These are phyloP conservation scores for Electrona antarctica DNA, from an alignment of 2,113 vertebrate genomes.

Conservation along the genomic window DNA sequence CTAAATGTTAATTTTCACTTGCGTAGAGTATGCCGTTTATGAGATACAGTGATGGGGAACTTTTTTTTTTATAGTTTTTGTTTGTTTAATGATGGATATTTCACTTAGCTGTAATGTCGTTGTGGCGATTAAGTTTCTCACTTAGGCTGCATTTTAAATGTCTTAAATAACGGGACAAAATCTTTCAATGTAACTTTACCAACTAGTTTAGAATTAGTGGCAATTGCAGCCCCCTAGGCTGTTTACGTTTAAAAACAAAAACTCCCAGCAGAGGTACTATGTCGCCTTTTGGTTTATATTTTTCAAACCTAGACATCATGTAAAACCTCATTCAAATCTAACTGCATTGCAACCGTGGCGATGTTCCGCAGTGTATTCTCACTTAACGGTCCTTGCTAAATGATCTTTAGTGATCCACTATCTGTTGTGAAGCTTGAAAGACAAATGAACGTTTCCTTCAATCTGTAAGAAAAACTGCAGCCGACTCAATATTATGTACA, in stretches of 20 bases:
- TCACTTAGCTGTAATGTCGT: constrained; percentile 56
- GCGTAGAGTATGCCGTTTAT: constrained; percentile 25
- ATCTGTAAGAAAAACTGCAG: constrained; percentile 82
- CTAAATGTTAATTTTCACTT: constrained; percentile 61
- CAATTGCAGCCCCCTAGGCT: constrained; percentile 32
- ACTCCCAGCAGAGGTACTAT: constrained; percentile 5
- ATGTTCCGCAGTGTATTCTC: constrained; percentile 25
- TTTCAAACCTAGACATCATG: constrained; percentile 42
- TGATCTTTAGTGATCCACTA: constrained; percentile 24
- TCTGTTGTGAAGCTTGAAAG: constrained; percentile 51
- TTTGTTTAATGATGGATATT: constrained; percentile 55
- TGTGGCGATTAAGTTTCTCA: constrained; percentile 67
- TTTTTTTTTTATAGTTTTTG: constrained; percentile 33
- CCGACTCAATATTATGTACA: constrained; percentile 86
- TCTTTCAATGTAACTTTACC: constrained; percentile 48
- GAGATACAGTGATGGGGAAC: too few relatives aligned
- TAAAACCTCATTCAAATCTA: constrained; percentile 44
- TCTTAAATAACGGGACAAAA: constrained; percentile 50
- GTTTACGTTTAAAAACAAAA: constrained; percentile 42
- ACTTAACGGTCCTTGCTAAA: constrained; percentile 42
- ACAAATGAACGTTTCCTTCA: constrained; percentile 36
- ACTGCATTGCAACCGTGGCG: constrained; percentile 38
- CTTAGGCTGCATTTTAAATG: constrained; percentile 67
- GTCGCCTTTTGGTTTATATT: constrained; percentile 22
- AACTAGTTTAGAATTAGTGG: constrained; percentile 40